Conservation (phyloP, 2,113 vertebrate species). For the Progne subis region DNA sequence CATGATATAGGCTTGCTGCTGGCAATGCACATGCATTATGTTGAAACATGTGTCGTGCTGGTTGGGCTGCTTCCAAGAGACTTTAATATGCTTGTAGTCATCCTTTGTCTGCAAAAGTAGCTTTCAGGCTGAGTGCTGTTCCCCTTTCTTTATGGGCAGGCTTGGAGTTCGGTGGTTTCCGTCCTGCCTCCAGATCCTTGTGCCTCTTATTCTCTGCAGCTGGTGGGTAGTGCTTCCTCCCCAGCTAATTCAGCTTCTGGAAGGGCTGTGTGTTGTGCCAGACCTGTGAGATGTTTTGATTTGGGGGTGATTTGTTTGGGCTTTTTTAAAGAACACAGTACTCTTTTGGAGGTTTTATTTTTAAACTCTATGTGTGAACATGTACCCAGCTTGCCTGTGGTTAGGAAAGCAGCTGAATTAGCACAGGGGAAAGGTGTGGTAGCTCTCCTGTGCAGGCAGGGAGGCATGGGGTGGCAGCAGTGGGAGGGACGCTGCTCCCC, state of each 20-base stretch:
- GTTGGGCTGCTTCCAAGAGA: neutral
- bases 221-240: constrained; percentile 1
- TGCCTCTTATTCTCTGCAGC: neutral
- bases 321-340: neutral
- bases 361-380: neutral
- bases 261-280: neutral
- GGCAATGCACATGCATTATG: accelerated
- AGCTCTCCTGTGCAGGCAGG: neutral
- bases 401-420: neutral
- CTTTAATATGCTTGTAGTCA: neutral
- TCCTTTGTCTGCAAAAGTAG: neutral
- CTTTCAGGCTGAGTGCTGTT: neutral
- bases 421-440: neutral
- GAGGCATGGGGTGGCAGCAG: neutral
- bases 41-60: neutral
- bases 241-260: neutral
- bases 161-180: neutral
- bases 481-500: neutral
- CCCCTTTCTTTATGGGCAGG: neutral
- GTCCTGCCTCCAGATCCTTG: neutral
- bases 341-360: neutral
- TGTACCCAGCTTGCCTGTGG: neutral
- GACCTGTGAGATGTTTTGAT: constrained; percentile 35
- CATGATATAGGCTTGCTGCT: neutral
- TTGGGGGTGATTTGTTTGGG: constrained; percentile 18